Percentiles rank a stretch among this genome's conserved stretches.
phyloP scores from a whole-genome alignment of 2,797 vertebrate species.

The Buceros bicornis region DNA sequence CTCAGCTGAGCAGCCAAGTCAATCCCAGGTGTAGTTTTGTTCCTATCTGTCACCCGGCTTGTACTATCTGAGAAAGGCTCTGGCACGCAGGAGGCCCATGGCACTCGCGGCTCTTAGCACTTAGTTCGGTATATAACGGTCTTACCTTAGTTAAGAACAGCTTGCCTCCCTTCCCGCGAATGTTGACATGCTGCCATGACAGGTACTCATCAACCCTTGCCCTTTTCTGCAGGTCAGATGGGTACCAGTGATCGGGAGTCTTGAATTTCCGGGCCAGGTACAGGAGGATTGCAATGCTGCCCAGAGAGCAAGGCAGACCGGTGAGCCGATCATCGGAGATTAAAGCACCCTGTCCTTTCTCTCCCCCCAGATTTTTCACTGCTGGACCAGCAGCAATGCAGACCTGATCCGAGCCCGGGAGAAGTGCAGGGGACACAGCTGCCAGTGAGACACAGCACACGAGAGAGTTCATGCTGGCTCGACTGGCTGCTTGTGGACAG shows the following conservation, averaged over 20 bases:
- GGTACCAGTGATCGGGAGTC: conserved; percentile 92
- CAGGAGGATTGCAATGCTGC: conserved; percentile 89
- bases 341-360: background rate
- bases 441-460: background rate
- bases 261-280: conserved; percentile 87
- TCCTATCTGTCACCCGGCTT: background rate
- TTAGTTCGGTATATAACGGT: rapidly evolving
- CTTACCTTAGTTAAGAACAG: conserved; percentile 86
- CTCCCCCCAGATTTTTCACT: background rate
- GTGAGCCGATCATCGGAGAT: background rate
- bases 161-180: conserved; percentile 80
- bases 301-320: background rate
- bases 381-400: background rate
- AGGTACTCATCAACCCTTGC: conserved; percentile 90
- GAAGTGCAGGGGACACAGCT: background rate
- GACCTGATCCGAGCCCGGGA: background rate
- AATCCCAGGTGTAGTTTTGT: background rate
- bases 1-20: background rate
- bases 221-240: conserved; percentile 85
- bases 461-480: background rate
- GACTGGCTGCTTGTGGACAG: background rate
- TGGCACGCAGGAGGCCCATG: background rate
- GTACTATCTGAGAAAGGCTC: background rate
- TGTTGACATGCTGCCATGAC: conserved; percentile 88
- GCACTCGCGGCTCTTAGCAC: background rate